Conservation (phyloP, 2,888 invertebrate genomes). For the Xanthorhoe spadicearia region DNA sequence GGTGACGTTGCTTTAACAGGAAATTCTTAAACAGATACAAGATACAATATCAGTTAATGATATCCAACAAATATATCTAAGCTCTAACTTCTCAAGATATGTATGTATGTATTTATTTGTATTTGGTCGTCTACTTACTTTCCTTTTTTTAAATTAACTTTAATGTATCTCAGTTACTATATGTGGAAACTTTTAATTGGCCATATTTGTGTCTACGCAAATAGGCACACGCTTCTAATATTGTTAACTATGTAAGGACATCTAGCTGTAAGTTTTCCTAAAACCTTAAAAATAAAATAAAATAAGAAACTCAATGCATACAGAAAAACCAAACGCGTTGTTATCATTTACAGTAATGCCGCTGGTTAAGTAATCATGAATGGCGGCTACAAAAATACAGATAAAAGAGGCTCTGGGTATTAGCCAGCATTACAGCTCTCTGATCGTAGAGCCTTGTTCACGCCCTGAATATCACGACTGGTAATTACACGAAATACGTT, state of each 20-base stretch:
- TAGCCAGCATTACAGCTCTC: constrained; percentile 35
- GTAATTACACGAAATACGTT: constrained; percentile 18
- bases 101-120: too few relatives aligned
- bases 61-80: background rate
- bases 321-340: background rate
- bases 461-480: constrained; percentile 64
- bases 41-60: background rate
- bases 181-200: too few relatives aligned
- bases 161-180: too few relatives aligned
- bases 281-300: too few relatives aligned
- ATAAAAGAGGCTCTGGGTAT: constrained; percentile 14
- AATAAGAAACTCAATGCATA: background rate
- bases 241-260: too few relatives aligned
- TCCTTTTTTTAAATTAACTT: too few relatives aligned
- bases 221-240: too few relatives aligned
- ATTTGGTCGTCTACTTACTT: too few relatives aligned
- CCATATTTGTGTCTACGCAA: too few relatives aligned
- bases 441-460: constrained; percentile 66
- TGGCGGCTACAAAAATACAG: background rate
- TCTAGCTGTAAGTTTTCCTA: too few relatives aligned
- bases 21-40: background rate
- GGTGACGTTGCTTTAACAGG: background rate
- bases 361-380: background rate
- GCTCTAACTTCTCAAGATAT: background rate
- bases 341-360: background rate